Evolutionary conservation across 2,113 vertebrate species (phyloP).

Genomic region (Muscicapa adusta): DNA sequence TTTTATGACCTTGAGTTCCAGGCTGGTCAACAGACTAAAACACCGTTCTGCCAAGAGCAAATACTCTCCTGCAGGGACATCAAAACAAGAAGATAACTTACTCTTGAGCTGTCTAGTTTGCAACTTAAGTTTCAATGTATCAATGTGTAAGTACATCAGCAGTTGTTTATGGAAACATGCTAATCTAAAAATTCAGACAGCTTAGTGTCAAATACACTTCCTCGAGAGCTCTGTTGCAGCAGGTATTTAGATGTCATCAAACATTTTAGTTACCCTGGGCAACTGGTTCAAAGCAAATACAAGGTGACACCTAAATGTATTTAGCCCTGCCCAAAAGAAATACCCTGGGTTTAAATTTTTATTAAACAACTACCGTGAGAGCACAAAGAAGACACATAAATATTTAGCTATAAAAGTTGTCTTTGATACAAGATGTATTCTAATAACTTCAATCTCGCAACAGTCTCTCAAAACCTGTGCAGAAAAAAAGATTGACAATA

Average conservation of each 20-base stretch:
- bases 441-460: not conserved
- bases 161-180: not conserved
- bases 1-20: not conserved
- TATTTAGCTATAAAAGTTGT: not conserved
- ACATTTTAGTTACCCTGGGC: not conserved
- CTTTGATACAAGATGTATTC: not conserved
- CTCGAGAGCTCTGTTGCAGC: not conserved
- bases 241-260: not conserved
- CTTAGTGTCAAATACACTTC: not conserved
- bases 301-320: not conserved
- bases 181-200: not conserved
- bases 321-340: not conserved
- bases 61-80: not conserved
- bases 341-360: not conserved
- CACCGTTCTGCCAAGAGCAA: not conserved
- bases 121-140: not conserved
- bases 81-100: not conserved
- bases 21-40: not conserved
- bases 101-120: not conserved
- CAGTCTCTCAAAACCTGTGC: not conserved
- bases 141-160: not conserved
- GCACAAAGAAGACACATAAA: not conserved
- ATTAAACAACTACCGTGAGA: not conserved
- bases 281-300: not conserved
- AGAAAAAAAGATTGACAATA: not conserved